Conservation (phyloP, 2,113 vertebrate genomes). For the Sciurus niger region DNA sequence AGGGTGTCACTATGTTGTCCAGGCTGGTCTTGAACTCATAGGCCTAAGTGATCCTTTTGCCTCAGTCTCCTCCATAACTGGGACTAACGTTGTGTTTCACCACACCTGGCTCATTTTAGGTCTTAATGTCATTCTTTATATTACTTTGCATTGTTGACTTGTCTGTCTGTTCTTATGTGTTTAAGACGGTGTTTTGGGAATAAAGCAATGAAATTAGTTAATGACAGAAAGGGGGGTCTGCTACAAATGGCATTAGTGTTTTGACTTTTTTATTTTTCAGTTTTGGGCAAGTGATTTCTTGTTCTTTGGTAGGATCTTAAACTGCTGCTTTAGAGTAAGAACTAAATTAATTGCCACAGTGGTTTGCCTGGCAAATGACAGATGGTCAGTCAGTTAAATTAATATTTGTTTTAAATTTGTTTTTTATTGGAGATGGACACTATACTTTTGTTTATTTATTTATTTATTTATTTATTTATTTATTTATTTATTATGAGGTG, state of each 20-base stretch:
- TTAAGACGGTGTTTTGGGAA: background rate
- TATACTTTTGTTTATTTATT: too few relatives aligned
- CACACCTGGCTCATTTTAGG: background rate
- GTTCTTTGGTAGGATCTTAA: constrained; percentile 11
- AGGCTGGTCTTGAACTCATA: background rate
- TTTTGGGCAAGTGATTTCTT: background rate
- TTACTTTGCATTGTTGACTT: background rate
- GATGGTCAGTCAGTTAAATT: background rate
- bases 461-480: too few relatives aligned
- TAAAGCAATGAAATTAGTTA: constrained; percentile 41
- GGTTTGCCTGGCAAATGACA: background rate
- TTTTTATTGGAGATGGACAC: too few relatives aligned
- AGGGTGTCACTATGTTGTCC: background rate
- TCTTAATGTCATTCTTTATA: background rate
- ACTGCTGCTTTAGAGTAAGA: constrained; percentile 36
- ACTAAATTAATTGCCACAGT: background rate
- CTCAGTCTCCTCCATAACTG: background rate
- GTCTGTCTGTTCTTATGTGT: background rate
- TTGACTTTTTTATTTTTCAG: too few relatives aligned
- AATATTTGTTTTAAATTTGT: too few relatives aligned
- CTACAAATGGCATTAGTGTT: background rate
- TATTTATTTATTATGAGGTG: too few relatives aligned
- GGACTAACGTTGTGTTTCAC: background rate
- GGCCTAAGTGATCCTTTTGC: too few relatives aligned
- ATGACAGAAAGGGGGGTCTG: background rate